Evolutionary conservation across 2,797 vertebrate species (phyloP), one percentile per base, ranked within the genome.

Genomic region (Eleutherodactylus coqui): DNA sequence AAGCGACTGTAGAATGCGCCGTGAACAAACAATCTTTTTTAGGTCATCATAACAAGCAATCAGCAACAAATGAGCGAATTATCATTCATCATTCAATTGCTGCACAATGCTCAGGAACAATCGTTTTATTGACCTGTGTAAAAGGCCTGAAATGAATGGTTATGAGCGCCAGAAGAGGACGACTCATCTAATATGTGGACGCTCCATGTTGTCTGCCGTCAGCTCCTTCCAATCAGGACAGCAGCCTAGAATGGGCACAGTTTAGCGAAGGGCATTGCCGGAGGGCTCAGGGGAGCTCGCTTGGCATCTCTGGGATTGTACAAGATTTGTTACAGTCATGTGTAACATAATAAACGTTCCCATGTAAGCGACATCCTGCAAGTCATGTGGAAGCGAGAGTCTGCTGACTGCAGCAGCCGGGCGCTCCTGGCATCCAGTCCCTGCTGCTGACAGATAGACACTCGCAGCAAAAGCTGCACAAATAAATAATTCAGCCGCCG

Each of bases 401-500:
- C 14, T 38, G 21, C 45, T 13, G 77, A 24, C 24, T 16, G 17
- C 38, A 13, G 34, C 36, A 55, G 38, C 53, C 27, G 19, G 34
- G 43, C 24, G 32, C 55, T 38, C 34, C 19, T 21, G 73, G 58
- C 73, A 49, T 19, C 10, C 16, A 17, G 49, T 38, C 64, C 27
- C 45, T 27, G 45, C 36, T 17, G 76, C 41, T 79, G 84, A 60
- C 76, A 72, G 62, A 75, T 58, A 4, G 45, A 45, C n/a, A 60
- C 75, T 67, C 19, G 1, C 62, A 70, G 75, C 51, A 13, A 10
- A 16, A 41, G 49, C 84, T 41, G 41, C 41, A 41, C 84, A n/a
- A 27, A 83, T 83, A 72, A 83, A 78, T 86, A 86, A 86, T 78
- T 83, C 80, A 86, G 51, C 58, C 32, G 32, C 73, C 24, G 32